Evolutionary conservation across 2,888 invertebrate genomes (phyloP).

Genomic region (Erynnis tages): DNA sequence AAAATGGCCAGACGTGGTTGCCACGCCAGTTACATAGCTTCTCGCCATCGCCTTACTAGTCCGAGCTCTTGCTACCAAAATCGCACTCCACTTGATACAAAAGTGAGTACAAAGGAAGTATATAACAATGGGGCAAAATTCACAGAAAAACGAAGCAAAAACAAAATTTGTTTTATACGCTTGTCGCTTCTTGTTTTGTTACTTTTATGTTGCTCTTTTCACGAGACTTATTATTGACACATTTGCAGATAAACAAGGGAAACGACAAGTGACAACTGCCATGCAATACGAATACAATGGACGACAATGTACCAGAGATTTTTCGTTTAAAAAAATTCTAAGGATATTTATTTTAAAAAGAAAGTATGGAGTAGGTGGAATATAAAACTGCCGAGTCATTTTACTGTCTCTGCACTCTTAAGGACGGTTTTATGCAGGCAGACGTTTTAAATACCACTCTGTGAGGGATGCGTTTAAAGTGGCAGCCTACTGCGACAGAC

Average conservation of each 20-base stretch:
- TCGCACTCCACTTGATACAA: too few species aligned
- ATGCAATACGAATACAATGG: background rate
- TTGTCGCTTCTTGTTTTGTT: too few species aligned
- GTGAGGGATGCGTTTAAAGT: slow-evolving; percentile 7
- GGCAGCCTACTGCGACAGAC: too few species aligned
- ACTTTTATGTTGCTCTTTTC: too few species aligned
- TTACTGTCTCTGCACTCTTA: slow-evolving; percentile 7
- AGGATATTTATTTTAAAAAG: slow-evolving; percentile 3
- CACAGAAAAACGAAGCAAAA: too few species aligned
- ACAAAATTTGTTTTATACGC: too few species aligned
- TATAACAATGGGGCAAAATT: too few species aligned
- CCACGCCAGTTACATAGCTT: too few species aligned
- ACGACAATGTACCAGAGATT: background rate
- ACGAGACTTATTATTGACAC: background rate
- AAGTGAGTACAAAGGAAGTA: too few species aligned
- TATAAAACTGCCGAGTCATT: slow-evolving; percentile 19
- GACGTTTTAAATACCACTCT: slow-evolving; percentile 22
- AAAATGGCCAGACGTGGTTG: too few species aligned
- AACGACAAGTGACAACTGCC: background rate
- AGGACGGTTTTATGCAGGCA: slow-evolving; percentile 6
- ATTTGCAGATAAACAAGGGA: background rate
- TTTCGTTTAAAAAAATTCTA: background rate
- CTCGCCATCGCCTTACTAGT: too few species aligned
- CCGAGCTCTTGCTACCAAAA: too few species aligned
- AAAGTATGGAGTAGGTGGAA: background rate